A percentile compares a stretch with the other conserved stretches of the same genome.
Evolutionary conservation across 2,888 invertebrate genomes (phyloP).

Genomic region (Eucera pruinosa): DNA sequence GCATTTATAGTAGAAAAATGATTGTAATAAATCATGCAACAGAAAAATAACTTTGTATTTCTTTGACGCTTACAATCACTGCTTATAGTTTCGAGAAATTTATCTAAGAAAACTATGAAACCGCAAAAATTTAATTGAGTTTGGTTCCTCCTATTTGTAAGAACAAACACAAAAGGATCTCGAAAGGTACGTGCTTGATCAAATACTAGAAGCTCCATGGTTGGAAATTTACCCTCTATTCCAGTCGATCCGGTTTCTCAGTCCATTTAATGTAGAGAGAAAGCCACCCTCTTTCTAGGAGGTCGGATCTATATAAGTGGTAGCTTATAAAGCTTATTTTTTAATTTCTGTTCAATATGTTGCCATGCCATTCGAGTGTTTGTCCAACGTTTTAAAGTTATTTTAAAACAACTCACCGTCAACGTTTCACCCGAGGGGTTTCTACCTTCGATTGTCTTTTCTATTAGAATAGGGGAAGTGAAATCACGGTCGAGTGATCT

Average conservation of each 20-base stretch:
- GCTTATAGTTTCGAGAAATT: too few species aligned
- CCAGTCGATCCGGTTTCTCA: conserved; percentile 57
- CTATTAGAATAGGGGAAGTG: conserved; percentile 42
- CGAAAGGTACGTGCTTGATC: conserved; percentile 45
- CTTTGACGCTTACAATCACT: too few species aligned
- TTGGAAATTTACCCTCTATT: conserved; percentile 43
- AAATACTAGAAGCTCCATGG: conserved; percentile 41
- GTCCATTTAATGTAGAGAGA: conserved; percentile 27
- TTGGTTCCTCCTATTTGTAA: conserved; percentile 1
- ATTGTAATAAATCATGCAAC: too few species aligned
- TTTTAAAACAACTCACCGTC: conserved; percentile 75
- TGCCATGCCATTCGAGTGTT: conserved; percentile 72
- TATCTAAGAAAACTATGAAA: neutral
- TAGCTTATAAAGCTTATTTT: conserved; percentile 72
- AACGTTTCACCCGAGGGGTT: conserved; percentile 32
- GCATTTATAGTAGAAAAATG: too few species aligned
- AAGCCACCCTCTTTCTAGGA: conserved; percentile 50
- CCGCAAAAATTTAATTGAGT: conserved; percentile 6
- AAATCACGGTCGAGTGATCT: conserved; percentile 56
- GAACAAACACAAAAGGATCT: conserved; percentile 22
- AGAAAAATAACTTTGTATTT: too few species aligned
- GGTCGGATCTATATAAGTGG: conserved; percentile 50
- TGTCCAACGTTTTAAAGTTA: conserved; percentile 75
- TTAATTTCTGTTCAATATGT: conserved; percentile 74
- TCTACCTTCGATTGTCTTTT: conserved; percentile 43